phyloP scores from a whole-genome alignment of 2,113 vertebrate species.

The Camelus dromedarius region DNA sequence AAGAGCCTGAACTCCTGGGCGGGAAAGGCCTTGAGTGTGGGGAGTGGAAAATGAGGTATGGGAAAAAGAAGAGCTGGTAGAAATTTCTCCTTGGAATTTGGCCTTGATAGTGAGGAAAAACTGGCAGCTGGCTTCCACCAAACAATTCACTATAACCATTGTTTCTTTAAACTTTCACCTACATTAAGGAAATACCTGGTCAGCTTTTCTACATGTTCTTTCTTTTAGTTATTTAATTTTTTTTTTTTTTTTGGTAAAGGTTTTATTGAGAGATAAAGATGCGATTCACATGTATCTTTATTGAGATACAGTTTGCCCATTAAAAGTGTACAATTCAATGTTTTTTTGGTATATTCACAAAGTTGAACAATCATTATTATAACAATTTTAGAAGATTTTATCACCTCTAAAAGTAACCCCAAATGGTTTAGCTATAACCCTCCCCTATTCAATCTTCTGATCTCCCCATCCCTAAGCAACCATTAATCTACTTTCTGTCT shows the following conservation, averaged over 20 bases:
- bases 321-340: neutral
- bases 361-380: neutral
- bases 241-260: neutral
- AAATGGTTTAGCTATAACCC: neutral
- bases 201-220: slow-evolving; percentile 16
- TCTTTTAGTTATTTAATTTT: neutral
- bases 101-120: slow-evolving; percentile 51
- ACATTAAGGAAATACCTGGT: neutral
- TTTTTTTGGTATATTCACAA: neutral
- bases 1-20: neutral
- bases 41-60: neutral
- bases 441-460: neutral
- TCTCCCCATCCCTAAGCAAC: neutral
- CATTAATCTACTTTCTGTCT: neutral
- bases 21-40: neutral
- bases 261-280: slow-evolving; percentile 10
- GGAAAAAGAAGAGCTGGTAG: neutral
- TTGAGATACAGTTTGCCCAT: neutral
- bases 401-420: neutral
- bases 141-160: neutral
- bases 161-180: slow-evolving; percentile 54
- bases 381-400: neutral
- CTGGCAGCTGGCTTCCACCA: neutral
- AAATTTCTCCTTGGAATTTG: slow-evolving; percentile 11
- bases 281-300: neutral